Evolutionary conservation across 2,797 vertebrate genomes (phyloP).

Genomic region (Acipenser transmontanus): DNA sequence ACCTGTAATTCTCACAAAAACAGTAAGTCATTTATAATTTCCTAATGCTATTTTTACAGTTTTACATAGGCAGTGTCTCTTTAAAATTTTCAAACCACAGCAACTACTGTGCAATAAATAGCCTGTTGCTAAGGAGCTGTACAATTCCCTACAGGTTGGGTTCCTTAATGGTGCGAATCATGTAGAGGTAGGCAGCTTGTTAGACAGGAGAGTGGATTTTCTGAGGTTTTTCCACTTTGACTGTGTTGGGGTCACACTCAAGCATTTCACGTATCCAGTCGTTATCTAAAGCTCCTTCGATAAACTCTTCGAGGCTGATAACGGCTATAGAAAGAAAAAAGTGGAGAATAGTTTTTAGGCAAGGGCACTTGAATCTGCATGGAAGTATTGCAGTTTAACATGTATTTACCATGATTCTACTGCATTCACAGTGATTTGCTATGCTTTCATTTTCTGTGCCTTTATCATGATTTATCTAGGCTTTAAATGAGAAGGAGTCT

Average conservation of each 20-base stretch:
- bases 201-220: constrained; percentile 23
- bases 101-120: not conserved
- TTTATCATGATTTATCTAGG: too few species aligned
- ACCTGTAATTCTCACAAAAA: not conserved
- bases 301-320: constrained; percentile 64
- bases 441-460: too few species aligned
- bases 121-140: constrained; percentile 3
- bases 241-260: constrained; percentile 62
- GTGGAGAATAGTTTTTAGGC: not conserved
- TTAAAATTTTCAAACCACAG: not conserved
- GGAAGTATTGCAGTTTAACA: not conserved
- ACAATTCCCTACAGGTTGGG: not conserved
- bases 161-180: not conserved
- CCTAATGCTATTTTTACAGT: not conserved
- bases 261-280: constrained; percentile 65
- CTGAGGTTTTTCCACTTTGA: constrained; percentile 46
- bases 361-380: too few species aligned
- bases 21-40: not conserved
- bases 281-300: constrained; percentile 54
- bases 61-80: not conserved
- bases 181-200: not conserved
- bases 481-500: too few species aligned
- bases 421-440: too few species aligned
- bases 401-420: too few species aligned
- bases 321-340: constrained; percentile 40